A percentile compares a stretch with the other conserved stretches of the same genome.
These are phyloP conservation scores for Crocidura indochinensis DNA, from an alignment of 2,797 vertebrate genomes.

Conservation along the genomic window DNA sequence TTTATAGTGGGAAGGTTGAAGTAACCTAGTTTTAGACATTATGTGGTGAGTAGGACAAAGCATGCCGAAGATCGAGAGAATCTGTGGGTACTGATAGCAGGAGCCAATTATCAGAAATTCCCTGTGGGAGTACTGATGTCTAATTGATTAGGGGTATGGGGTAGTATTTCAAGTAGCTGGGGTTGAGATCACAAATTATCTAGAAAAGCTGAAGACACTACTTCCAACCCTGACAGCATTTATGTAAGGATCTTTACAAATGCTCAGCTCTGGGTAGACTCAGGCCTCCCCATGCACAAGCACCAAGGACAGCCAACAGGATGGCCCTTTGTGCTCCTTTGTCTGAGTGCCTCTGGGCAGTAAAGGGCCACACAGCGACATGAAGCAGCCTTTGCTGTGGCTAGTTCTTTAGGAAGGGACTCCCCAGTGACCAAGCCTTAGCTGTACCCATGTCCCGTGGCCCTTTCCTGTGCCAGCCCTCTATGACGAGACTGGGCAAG, in stretches of 20 bases:
- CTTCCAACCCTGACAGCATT: neutral
- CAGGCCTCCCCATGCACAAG: neutral
- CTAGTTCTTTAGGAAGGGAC: neutral
- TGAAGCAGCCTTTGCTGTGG: neutral
- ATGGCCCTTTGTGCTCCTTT: neutral
- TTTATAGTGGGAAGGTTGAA: conserved; percentile 13
- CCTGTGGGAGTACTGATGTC: neutral
- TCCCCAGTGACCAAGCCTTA: neutral
- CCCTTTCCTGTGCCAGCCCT: conserved; percentile 2
- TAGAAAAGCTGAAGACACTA: neutral
- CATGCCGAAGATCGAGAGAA: neutral
- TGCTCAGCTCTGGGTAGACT: neutral
- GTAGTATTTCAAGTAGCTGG: conserved; percentile 40
- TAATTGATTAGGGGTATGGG: neutral
- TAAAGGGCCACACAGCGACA: neutral
- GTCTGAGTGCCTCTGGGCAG: neutral
- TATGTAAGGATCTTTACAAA: neutral
- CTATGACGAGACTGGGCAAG: conserved; percentile 11
- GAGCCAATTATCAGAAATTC: neutral
- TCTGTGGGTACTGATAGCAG: neutral
- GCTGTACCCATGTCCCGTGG: neutral
- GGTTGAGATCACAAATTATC: neutral
- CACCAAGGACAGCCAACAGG: accelerated
- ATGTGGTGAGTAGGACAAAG: neutral
- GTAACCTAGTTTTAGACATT: neutral